A percentile compares a stretch with the other conserved stretches of the same genome.
Conservation (phyloP, 2,888 invertebrate genomes). For the Orthosia incerta region DNA sequence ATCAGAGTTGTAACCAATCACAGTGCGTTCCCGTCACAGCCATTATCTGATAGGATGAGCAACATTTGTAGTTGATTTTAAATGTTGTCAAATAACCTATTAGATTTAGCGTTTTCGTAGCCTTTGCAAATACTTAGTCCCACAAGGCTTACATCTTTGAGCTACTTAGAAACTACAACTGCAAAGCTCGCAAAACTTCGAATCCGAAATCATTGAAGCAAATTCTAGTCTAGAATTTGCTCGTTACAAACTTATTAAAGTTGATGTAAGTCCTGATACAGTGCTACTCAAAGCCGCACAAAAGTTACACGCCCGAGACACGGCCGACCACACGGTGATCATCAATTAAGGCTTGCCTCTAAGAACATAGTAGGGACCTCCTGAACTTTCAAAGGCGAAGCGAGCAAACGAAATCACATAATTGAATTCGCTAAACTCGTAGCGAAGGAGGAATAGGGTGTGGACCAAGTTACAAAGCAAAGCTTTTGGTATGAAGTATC, state of each 20-base stretch:
- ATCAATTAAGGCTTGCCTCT: constrained; percentile 46
- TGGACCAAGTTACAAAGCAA: background rate
- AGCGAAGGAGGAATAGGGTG: constrained; percentile 8
- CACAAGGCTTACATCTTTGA: constrained; percentile 3
- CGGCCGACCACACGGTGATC: constrained; percentile 26
- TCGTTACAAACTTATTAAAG: constrained; percentile 24
- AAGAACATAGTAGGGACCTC: constrained; percentile 42
- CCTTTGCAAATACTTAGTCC: background rate
- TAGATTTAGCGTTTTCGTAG: background rate
- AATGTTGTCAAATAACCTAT: too few species aligned
- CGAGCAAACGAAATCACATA: constrained; percentile 54
- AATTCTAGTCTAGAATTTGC: constrained; percentile 15
- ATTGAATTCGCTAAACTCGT: constrained; percentile 54
- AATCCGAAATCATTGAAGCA: constrained; percentile 32
- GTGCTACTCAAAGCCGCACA: background rate
- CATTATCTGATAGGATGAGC: too few species aligned
- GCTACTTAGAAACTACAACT: constrained; percentile 11
- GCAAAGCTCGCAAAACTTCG: constrained; percentile 13
- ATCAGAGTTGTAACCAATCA: too few species aligned
- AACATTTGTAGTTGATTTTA: too few species aligned
- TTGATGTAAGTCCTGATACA: constrained; percentile 4
- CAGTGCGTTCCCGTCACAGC: too few species aligned
- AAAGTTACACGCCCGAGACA: constrained; percentile 10
- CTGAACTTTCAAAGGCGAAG: constrained; percentile 45
- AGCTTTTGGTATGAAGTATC: background rate